Base-by-base conservation (phyloP, 2,888 invertebrate genomes). In the Torymus aiolomorphi region DNA sequence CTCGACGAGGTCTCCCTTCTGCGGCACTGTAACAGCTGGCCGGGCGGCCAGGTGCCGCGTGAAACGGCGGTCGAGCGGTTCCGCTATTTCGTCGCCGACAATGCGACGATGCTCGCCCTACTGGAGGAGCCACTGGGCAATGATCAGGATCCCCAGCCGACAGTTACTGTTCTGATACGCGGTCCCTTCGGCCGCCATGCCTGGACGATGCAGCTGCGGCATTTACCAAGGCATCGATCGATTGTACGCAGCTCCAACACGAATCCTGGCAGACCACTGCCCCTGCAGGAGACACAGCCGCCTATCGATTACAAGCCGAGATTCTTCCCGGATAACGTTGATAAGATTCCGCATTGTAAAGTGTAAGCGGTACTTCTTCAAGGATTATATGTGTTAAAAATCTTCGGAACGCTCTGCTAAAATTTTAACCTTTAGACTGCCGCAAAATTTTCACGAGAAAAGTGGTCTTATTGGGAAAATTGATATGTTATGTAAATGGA, bases 161-260 rank as follows among this genome's bases (percentile, higher is more conserved):
- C 97, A 0, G 95, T 98, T 10, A 94, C 94, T 88, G 95, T 97
- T 73, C 92, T 99, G 74, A 95, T 98, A 82, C 94, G 98, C 1
- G 97, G 97, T 77, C 97, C 97, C 0, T 98, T 97, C 92, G 98
- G 98, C 0, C 94, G 98, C 5, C 96, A 97, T 91, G 97, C 97
- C 20, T 99, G 98, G 98, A 96, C 96, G 11, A 94, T 97, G 93
- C 95, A 96, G 87, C 91, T 96, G 75, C 93, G 98, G 57, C 97
- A 98, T 88, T 92, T 97, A 80, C 97, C 98, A 0, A 93, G 97
- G 57, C 94, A 95, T 87, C 95, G 96, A 86, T 94, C 94, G 2
- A 95, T 95, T 12, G 92, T 92, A 0, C 94, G 94, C 87, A 92
- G 92, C 59, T 93, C 93, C 83, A 92, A 93, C 31, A 93, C 93